Percentiles rank a stretch among this genome's conserved stretches.
phyloP scores from a whole-genome alignment of 1,140 invertebrate species.

The Drosophila takahashii region DNA sequence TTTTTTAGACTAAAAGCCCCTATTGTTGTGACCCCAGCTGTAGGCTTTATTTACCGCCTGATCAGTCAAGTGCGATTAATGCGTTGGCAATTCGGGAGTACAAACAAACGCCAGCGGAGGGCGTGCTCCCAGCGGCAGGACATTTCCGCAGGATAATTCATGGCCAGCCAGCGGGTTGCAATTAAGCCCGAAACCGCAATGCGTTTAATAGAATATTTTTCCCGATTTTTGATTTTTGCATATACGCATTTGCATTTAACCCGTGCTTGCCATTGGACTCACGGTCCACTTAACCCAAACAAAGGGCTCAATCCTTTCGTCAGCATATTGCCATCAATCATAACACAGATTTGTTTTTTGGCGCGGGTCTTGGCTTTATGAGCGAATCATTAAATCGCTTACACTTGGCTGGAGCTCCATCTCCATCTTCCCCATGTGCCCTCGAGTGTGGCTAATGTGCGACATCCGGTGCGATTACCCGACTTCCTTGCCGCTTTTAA shows the following conservation, averaged over 20 bases:
- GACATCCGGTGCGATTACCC: constrained; percentile 73
- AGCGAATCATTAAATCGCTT: constrained; percentile 73
- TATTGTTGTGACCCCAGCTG: constrained; percentile 25
- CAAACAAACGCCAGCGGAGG: constrained; percentile 76
- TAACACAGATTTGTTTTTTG: constrained; percentile 64
- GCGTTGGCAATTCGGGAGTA: constrained; percentile 37
- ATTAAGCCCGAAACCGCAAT: constrained; percentile 73
- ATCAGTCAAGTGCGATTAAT: constrained; percentile 67
- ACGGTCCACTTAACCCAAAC: constrained; percentile 64
- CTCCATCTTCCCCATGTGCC: constrained; percentile 58
- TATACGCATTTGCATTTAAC: constrained; percentile 56
- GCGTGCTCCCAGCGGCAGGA: constrained; percentile 79
- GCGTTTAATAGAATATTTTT: constrained; percentile 22
- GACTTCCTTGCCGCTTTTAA: constrained; percentile 51
- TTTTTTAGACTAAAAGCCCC: not conserved
- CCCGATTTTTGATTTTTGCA: constrained; percentile 36
- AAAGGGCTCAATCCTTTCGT: constrained; percentile 59
- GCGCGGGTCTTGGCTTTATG: constrained; percentile 75
- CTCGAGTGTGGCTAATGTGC: constrained; percentile 82
- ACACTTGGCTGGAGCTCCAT: constrained; percentile 66
- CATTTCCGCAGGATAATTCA: constrained; percentile 56
- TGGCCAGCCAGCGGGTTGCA: constrained; percentile 77
- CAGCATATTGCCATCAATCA: constrained; percentile 76
- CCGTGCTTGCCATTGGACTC: constrained; percentile 50
- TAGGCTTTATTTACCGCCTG: constrained; percentile 5